Evolutionary conservation across 2,888 invertebrate species (phyloP), one percentile per base, ranked within the genome.

Genomic region (Aphodius granarius): DNA sequence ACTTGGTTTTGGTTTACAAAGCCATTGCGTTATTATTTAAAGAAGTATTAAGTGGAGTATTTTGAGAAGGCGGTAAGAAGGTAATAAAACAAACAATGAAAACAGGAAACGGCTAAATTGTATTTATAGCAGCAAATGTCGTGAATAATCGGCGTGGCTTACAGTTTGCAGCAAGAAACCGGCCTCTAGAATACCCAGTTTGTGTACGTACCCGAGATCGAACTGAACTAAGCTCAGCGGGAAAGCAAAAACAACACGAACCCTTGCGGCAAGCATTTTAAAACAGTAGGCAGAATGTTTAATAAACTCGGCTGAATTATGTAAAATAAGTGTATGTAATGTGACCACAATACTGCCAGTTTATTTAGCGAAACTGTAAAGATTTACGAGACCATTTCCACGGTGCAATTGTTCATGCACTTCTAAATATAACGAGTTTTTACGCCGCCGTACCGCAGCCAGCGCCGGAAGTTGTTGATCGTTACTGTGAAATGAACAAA

Each of bases 401-500:
- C 79, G 81, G 79, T 78, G 80, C 81, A 82, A 81, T 81, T 79
- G 79, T 81, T 80, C 79, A 80, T 80, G 79, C 79, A 80, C 79
- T 79, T 43, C 82, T 83, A 83, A 83, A 83, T 83, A 81, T 83
- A 83, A 83, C 79, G 79, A 79, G 78, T 78, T 81, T 81, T 81
- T 82, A 81, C 80, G 73, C 80, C 79, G 79, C 78, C 73, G 63
- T 76, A 3, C n/a, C n/a, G n/a, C n/a, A n/a, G 65, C 20, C 22
- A 19, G 68, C 68, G 68, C 78, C 82, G 82, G 82, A 82, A 82
- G 81, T 81, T 79, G 76, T 78, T 75, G 79, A 78, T 81, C 82
- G 81, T 82, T 82, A 80, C 75, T 68, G 75, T 79, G 79, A 81
- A 82, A 81, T 79, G 80, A 82, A 80, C 80, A 76, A 78, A 81